phyloP scores from a whole-genome alignment of 2,888 invertebrate genomes.

The Hypolimnas misippus region DNA sequence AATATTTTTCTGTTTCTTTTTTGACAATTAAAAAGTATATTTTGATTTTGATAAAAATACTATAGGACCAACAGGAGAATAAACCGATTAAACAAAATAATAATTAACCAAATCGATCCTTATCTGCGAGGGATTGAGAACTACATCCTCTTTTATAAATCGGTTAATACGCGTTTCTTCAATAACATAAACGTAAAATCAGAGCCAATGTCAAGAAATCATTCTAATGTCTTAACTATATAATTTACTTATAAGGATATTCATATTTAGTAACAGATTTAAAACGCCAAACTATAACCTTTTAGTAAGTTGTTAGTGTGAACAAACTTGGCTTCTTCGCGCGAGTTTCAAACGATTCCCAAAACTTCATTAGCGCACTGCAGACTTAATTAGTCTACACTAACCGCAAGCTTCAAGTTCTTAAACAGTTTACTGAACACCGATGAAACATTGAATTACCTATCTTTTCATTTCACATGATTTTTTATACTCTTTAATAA shows the following conservation, averaged over 20 bases:
- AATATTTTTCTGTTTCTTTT: too few relatives aligned
- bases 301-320: constrained; percentile 8
- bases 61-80: too few relatives aligned
- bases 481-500: too few relatives aligned
- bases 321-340: background rate
- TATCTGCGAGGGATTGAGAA: too few relatives aligned
- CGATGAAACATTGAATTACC: constrained; percentile 6
- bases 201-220: too few relatives aligned
- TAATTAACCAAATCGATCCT: too few relatives aligned
- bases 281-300: background rate
- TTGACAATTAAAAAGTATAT: too few relatives aligned
- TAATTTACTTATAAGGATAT: background rate
- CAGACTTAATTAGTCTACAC: constrained; percentile 35
- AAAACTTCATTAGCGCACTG: constrained; percentile 37
- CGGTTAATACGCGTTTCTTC: too few relatives aligned
- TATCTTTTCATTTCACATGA: background rate
- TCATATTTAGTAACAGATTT: constrained; percentile 7
- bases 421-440: constrained; percentile 11
- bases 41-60: too few relatives aligned
- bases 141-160: too few relatives aligned
- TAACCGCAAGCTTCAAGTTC: constrained; percentile 24
- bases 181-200: too few relatives aligned
- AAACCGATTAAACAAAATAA: too few relatives aligned
- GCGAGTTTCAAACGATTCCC: constrained; percentile 23
- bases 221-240: background rate